Evolutionary conservation across 2,888 invertebrate species (phyloP).

Genomic region (Dolichopus griseipennis): DNA sequence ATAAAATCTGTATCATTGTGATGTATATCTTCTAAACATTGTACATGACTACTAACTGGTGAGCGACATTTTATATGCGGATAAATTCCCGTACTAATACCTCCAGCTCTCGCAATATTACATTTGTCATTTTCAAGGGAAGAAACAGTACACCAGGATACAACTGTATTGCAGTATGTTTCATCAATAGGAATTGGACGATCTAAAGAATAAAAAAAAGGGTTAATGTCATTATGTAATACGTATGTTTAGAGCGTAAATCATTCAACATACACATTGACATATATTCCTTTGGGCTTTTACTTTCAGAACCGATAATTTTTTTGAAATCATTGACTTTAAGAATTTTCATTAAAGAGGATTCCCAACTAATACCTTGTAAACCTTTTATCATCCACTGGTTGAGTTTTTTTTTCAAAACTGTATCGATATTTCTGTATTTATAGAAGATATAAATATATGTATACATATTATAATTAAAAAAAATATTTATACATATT

Average conservation of each 20-base stretch:
- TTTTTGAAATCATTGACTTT: not conserved
- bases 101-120: slow-evolving; percentile 49
- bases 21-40: slow-evolving; percentile 49
- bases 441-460: not conserved
- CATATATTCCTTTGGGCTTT: not conserved
- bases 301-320: not conserved
- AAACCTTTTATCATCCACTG: not conserved
- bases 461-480: not conserved
- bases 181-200: slow-evolving; percentile 24
- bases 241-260: not conserved
- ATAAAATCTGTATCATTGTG: slow-evolving; percentile 50
- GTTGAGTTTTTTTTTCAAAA: not conserved
- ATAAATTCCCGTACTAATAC: slow-evolving; percentile 50
- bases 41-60: slow-evolving; percentile 42
- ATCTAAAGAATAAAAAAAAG: slow-evolving; percentile 18
- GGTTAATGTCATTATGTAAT: no score
- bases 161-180: slow-evolving; percentile 22
- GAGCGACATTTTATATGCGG: slow-evolving; percentile 49
- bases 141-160: slow-evolving; percentile 55
- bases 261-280: not conserved
- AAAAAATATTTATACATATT: no score
- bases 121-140: slow-evolving; percentile 52
- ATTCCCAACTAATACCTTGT: not conserved
- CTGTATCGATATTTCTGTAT: not conserved
- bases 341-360: not conserved